Evolutionary conservation across 1,140 invertebrate species (phyloP), one percentile per base, ranked within the genome.

Genomic region (Zaprionus camerounensis): DNA sequence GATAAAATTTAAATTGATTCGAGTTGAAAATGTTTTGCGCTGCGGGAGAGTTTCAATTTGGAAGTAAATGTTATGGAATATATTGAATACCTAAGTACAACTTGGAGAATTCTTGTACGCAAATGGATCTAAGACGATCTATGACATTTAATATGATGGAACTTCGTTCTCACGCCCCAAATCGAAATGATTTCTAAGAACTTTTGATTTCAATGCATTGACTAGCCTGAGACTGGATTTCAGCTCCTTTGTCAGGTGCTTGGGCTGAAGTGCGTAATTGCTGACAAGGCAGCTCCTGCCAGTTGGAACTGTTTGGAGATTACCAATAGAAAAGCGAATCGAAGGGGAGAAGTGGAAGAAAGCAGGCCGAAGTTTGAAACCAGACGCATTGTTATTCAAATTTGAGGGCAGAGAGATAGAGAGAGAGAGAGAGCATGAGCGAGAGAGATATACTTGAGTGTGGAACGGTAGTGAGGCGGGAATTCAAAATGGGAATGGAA

Each of bases 351-450:
- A 72, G 63, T 38, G 49, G 74, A 71, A 64, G 80, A 82, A 80
- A 80, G 80, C 71, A 58, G 36, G 81, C 85, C 81, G 85, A 83
- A 34, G 31, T 34, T 3, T 3, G 3, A 3, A 11, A 70, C 71
- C 56, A 38, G 11, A 3, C 53, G 26, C 78, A 90, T 90, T 90
- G 86, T 90, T 90, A 90, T 90, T 85, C 72, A 90, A 85, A 90
- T 85, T 77, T 55, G 20, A 15, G n/a, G 31, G 12, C n/a, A 65
- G 44, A 34, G 15, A 34, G 9, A 55, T 26, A n/a, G 28, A 57
- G 12, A 6, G 20, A 20, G 31, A 15, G 44, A 22, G 55, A 38
- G 57, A 28, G 7, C 28, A 28, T 28, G 31, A 41, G 15, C 11
- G 41, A 64, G 38, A 58, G 55, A 59, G 58, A 38, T 55, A 83